Evolutionary conservation across 2,888 invertebrate genomes (phyloP), one percentile per base, ranked within the genome.

Genomic region (Strigamia crassipes): DNA sequence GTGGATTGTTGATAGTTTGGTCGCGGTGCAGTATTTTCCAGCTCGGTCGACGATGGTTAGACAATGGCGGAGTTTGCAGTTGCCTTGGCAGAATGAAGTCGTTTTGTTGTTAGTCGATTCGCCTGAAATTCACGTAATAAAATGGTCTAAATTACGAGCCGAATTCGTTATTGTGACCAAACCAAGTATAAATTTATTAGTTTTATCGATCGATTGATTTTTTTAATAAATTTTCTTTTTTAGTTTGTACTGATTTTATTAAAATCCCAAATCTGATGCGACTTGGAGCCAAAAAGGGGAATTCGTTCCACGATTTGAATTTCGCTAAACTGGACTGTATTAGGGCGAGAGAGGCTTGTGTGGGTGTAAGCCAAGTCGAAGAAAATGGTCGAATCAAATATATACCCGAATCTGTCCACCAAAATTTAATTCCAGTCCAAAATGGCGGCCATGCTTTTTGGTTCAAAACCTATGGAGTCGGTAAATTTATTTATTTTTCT

Each of bases 1-100:
- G 13, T 81, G 81, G 81, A 41, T 15, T 5, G 66, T 56, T 12
- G 81, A 81, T 27, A 1, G 15, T 9, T 66, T 81, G n/a, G 18
- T 81, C 9, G 10, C 21, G n/a, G 23, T 61, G 15, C 61, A 81
- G 66, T n/a, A 51, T 21, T 80, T 80, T 21, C 46, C 38, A n/a
- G 27, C 27, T 13, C 66, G 12, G 0, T 12, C 15, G 9, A 9
- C 79, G 8, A 1, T 8, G 6, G 6, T 34, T n/a, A 18, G 21
- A 34, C 79, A 21, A 12, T 81, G 81, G 81, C 66, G 61, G 10
- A 23, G 18, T 18, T 9, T 81, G 21, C 2, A 81, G 66, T 27
- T 66, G n/a, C 21, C n/a, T 1, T 46, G 18, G 56, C 4, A 66
- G 13, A 21, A 21, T n/a, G 27, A 81, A 41, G 81, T 38, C 12